Evolutionary conservation across 2,113 vertebrate genomes (phyloP).

Genomic region (Microtus ochrogaster): DNA sequence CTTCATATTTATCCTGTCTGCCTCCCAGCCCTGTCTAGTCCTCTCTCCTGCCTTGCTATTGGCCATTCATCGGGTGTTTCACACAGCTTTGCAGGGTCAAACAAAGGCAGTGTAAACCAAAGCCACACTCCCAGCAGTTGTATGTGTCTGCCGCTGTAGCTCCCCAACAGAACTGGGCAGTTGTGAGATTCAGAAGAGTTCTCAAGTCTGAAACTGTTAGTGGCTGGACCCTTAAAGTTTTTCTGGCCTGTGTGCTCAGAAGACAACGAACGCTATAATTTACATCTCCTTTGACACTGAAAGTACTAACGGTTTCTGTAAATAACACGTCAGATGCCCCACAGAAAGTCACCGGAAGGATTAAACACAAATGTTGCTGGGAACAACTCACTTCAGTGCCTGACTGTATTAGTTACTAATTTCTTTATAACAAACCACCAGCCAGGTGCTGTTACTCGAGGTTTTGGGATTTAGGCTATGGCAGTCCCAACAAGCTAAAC

Average conservation of each 20-base stretch:
- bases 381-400: neutral
- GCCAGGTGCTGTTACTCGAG: neutral
- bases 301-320: neutral
- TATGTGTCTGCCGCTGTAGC: neutral
- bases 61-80: too few species aligned
- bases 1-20: too few species aligned
- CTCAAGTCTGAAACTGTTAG: neutral
- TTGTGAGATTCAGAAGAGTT: neutral
- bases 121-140: too few species aligned
- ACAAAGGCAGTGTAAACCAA: too few species aligned
- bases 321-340: neutral
- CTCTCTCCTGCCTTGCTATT: too few species aligned
- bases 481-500: too few species aligned
- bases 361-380: neutral
- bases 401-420: neutral
- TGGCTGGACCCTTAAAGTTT: neutral
- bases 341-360: neutral
- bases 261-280: neutral
- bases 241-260: neutral
- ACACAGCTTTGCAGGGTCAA: too few species aligned
- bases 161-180: neutral
- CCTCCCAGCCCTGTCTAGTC: too few species aligned
- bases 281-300: neutral
- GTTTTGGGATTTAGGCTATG: too few species aligned
- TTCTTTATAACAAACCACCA: neutral